Evolutionary conservation across 2,113 vertebrate species (phyloP).

Genomic region (Sciurus niger): DNA sequence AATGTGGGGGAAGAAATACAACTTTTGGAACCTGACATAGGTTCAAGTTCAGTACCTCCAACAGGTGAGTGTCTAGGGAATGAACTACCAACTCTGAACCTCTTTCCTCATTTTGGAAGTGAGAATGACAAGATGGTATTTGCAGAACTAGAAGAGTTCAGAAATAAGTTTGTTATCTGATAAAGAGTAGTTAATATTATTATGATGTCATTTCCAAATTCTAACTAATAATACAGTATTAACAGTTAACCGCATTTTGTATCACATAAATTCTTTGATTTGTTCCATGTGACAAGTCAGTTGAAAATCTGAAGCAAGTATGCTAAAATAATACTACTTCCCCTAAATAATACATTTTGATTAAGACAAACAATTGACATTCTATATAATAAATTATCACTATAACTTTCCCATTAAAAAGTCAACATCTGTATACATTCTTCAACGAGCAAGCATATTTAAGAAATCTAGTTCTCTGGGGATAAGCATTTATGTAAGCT

Average conservation of each 20-base stretch:
- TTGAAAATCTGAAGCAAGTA: not conserved
- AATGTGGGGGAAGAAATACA: not conserved
- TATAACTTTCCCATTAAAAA: slow-evolving; percentile 52
- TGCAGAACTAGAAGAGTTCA: not conserved
- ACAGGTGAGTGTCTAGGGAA: not conserved
- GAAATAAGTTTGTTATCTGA: not conserved
- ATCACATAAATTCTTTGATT: not conserved
- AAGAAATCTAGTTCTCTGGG: slow-evolving; percentile 26
- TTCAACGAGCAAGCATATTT: slow-evolving; percentile 40
- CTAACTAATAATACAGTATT: not conserved
- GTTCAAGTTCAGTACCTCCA: not conserved
- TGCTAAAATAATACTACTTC: not conserved
- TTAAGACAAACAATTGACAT: slow-evolving; percentile 41
- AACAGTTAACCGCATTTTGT: not conserved
- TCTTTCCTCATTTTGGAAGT: not conserved
- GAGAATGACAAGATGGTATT: not conserved
- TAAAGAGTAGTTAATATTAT: not conserved
- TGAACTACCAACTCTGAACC: not conserved
- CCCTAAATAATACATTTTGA: slow-evolving; percentile 32
- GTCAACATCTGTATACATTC: slow-evolving; percentile 21
- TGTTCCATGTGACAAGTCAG: not conserved
- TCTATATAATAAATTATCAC: slow-evolving; percentile 64
- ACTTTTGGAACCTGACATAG: not conserved
- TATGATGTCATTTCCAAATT: not conserved
- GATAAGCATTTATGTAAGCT: slow-evolving; percentile 28